Evolutionary conservation across 2,113 vertebrate species (phyloP).

Genomic region (Chunga burmeisteri): DNA sequence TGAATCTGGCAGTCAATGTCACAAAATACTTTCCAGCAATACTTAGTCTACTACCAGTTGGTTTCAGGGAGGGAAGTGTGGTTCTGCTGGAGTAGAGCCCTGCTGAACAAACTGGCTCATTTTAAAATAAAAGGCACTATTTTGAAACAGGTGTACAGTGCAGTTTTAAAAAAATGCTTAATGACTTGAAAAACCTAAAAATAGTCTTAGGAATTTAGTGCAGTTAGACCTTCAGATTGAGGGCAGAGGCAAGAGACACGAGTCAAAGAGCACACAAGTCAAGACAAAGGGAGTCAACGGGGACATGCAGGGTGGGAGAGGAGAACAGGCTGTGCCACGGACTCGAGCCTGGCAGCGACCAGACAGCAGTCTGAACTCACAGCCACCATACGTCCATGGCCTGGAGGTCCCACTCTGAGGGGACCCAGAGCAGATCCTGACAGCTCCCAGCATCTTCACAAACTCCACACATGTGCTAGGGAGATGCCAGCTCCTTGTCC

Average conservation of each 20-base stretch:
- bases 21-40: background rate
- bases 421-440: background rate
- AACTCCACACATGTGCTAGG: background rate
- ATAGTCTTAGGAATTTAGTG: background rate
- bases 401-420: background rate
- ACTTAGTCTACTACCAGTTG: background rate
- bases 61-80: background rate
- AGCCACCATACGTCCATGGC: too few relatives aligned
- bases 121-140: background rate
- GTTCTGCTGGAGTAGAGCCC: background rate
- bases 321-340: background rate
- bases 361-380: background rate
- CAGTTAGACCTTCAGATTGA: background rate
- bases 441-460: background rate
- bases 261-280: background rate
- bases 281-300: background rate
- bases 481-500: background rate
- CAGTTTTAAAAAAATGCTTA: background rate
- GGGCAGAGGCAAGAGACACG: background rate
- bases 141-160: background rate
- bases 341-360: background rate
- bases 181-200: background rate
- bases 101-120: background rate
- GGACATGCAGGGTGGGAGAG: background rate
- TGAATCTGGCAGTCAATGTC: background rate